Conservation (phyloP, 2,888 invertebrate genomes). For the Xanthia icteritia region DNA sequence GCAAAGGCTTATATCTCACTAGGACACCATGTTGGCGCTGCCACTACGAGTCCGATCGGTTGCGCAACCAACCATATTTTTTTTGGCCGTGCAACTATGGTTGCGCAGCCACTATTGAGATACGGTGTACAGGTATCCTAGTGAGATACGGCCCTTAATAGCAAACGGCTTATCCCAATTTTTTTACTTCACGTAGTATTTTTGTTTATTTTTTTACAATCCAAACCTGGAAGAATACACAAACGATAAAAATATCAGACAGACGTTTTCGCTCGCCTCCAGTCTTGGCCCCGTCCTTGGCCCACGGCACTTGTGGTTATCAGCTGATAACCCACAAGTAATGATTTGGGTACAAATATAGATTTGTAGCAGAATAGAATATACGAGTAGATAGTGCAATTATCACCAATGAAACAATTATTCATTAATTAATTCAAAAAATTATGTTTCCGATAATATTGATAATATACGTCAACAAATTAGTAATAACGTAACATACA, state of each 20-base stretch:
- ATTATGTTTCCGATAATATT: not conserved
- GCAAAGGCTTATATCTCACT: too few relatives aligned
- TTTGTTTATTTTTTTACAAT: not conserved
- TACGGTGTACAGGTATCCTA: too few relatives aligned
- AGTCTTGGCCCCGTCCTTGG: not conserved
- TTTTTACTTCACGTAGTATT: not conserved
- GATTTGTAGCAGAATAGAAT: not conserved
- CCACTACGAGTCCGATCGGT: too few relatives aligned
- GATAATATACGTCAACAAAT: constrained; percentile 1
- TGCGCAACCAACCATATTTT: too few relatives aligned
- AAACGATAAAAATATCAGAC: not conserved
- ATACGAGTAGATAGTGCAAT: not conserved
- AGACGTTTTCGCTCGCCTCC: not conserved
- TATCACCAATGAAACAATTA: too few relatives aligned
- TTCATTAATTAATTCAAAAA: too few relatives aligned
- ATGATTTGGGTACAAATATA: constrained; percentile 1
- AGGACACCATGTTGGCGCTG: too few relatives aligned
- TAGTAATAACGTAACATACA: not conserved
- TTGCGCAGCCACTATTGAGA: too few relatives aligned
- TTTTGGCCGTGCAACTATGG: too few relatives aligned
- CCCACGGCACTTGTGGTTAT: not conserved
- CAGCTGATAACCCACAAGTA: constrained; percentile 25
- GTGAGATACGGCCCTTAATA: not conserved
- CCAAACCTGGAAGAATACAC: not conserved
- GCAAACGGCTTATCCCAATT: not conserved